A percentile compares a stretch with the other conserved stretches of the same genome.
Evolutionary conservation across 1,140 invertebrate genomes (phyloP).

Genomic region (Solenopsis invicta): DNA sequence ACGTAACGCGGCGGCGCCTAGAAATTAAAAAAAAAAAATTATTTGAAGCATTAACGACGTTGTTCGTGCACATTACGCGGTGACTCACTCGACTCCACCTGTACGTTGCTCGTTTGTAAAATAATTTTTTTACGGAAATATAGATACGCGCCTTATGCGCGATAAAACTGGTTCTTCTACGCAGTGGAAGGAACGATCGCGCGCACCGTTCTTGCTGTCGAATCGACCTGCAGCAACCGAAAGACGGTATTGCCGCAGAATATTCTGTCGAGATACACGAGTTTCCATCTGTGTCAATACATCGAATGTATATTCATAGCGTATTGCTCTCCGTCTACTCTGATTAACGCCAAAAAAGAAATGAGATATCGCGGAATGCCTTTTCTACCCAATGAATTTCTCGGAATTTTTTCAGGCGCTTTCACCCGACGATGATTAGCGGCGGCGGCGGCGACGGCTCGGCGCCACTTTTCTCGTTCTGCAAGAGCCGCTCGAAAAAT

Average conservation of each 20-base stretch:
- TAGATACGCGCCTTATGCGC: background rate
- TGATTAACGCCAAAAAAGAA: conserved; percentile 20
- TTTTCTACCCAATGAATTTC: background rate
- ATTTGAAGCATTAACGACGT: conserved; percentile 8
- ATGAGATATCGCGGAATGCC: background rate
- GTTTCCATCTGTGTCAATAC: background rate
- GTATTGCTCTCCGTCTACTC: background rate
- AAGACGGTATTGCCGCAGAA: background rate
- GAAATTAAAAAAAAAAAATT: background rate
- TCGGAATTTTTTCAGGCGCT: conserved; percentile 12
- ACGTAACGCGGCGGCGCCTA: background rate
- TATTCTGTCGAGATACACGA: background rate
- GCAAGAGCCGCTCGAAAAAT: conserved; percentile 12
- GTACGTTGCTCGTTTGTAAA: background rate
- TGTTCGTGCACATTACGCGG: background rate
- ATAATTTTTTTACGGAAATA: conserved; percentile 13
- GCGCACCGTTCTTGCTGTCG: background rate
- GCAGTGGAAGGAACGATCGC: background rate
- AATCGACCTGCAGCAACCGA: background rate
- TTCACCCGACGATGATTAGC: conserved; percentile 1
- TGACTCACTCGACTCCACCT: conserved; percentile 33
- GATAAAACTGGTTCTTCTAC: conserved; percentile 32
- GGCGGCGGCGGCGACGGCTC: background rate
- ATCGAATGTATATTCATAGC: background rate
- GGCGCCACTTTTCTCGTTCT: conserved; percentile 8